Evolutionary conservation across 1,140 invertebrate genomes (phyloP).

Genomic region (Thaumatotibia leucotreta): DNA sequence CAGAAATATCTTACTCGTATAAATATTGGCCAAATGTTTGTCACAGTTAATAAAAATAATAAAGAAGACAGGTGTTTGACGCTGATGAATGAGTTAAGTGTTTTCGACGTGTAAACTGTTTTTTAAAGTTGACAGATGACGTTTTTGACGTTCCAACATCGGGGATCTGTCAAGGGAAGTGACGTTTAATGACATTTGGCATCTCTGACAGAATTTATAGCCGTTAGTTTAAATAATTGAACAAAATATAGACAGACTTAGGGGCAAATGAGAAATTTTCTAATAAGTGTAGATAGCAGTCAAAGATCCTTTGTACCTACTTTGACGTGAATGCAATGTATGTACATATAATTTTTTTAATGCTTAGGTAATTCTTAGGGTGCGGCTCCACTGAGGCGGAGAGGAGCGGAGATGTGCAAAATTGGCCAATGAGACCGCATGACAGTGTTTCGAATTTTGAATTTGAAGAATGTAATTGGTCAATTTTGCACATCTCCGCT

Average conservation of each 20-base stretch:
- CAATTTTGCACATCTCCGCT: too few species aligned
- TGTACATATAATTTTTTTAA: too few species aligned
- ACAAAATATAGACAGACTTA: background rate
- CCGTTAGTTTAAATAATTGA: background rate
- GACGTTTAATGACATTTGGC: background rate
- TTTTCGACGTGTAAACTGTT: background rate
- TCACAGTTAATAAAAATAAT: background rate
- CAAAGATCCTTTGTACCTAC: too few species aligned
- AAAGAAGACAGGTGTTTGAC: background rate
- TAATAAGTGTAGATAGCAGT: background rate
- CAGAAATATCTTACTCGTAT: too few species aligned
- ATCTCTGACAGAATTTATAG: background rate
- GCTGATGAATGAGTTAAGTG: background rate
- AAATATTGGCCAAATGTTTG: background rate
- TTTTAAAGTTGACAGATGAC: background rate
- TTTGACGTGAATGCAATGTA: background rate
- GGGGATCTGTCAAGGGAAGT: background rate
- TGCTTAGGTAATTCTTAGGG: too few species aligned
- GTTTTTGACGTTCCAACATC: background rate
- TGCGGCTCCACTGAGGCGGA: too few species aligned
- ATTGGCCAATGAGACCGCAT: too few species aligned
- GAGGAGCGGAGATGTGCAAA: too few species aligned
- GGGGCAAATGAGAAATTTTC: too few species aligned
- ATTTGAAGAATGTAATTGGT: too few species aligned
- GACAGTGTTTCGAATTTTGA: too few species aligned